Conservation (phyloP, 2,113 vertebrate species). For the Spizaetus ornatus region DNA sequence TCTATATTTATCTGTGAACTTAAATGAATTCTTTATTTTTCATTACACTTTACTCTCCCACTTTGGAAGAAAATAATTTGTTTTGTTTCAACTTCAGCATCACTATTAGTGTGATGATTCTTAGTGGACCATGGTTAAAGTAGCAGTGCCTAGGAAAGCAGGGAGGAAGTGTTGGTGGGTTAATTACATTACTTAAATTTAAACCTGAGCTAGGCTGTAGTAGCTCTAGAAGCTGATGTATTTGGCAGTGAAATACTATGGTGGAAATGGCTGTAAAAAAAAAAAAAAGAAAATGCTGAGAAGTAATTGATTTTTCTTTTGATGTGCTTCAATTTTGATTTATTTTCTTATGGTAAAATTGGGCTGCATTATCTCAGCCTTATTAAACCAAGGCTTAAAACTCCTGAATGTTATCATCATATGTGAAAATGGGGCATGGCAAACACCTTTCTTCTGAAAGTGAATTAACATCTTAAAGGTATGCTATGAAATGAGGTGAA, state of each 20-base stretch:
- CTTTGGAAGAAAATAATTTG: background rate
- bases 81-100: background rate
- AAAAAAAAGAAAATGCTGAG: background rate
- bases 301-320: background rate
- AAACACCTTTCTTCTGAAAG: background rate
- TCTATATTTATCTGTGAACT: background rate
- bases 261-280: background rate
- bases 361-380: background rate
- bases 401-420: background rate
- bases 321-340: background rate
- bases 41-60: background rate
- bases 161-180: background rate
- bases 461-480: background rate
- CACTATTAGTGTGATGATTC: background rate
- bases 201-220: background rate
- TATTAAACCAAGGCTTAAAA: background rate
- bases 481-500: background rate
- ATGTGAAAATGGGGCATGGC: background rate
- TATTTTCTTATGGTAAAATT: background rate
- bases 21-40: background rate
- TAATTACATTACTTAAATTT: background rate
- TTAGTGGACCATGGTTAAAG: background rate
- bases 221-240: background rate
- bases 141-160: background rate
- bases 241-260: background rate